Conservation (phyloP, 2,797 vertebrate genomes). For the Vultur gryphus region DNA sequence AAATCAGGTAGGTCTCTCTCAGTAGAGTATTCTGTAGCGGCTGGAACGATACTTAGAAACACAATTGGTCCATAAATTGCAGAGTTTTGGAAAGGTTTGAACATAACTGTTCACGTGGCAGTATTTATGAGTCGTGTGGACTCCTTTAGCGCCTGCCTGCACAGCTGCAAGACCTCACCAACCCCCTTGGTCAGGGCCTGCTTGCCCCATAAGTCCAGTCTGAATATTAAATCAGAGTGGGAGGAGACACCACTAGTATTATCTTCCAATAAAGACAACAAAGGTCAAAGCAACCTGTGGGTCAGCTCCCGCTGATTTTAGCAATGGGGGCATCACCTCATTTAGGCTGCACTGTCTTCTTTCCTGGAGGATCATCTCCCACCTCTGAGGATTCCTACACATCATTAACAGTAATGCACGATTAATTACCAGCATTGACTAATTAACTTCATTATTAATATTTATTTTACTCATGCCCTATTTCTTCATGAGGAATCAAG, state of each 20-base stretch:
- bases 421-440: conserved; percentile 24
- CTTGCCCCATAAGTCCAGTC: neutral
- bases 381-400: neutral
- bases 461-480: conserved; percentile 16
- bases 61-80: neutral
- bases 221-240: neutral
- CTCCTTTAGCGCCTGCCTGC: neutral
- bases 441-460: conserved; percentile 26
- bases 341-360: neutral
- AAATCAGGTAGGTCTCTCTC: neutral
- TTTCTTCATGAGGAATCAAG: neutral
- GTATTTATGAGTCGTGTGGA: neutral
- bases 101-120: neutral
- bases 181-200: neutral
- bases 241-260: neutral
- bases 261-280: neutral
- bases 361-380: neutral
- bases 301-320: neutral
- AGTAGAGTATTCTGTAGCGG: neutral
- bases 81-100: neutral
- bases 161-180: neutral
- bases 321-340: neutral
- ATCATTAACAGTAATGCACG: neutral
- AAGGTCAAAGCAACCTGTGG: neutral
- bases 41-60: neutral